These are phyloP conservation scores for Sarcophaga subvicina DNA, from an alignment of 2,888 invertebrate genomes.

Conservation along the genomic window DNA sequence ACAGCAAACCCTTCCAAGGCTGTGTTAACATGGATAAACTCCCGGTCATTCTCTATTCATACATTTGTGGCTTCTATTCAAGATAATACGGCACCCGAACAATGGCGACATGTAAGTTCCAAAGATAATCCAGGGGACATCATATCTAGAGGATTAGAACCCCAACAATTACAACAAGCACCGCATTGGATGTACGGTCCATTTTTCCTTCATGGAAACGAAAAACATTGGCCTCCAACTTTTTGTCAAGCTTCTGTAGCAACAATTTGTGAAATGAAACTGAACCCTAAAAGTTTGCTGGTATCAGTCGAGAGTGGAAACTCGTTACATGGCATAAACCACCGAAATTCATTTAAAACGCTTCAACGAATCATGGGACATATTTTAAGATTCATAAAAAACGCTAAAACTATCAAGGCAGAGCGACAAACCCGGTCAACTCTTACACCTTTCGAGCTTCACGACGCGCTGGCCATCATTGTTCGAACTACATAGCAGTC, in stretches of 20 bases:
- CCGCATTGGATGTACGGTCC: not conserved
- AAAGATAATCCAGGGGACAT: not conserved
- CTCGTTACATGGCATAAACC: no score
- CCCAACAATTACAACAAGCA: not conserved
- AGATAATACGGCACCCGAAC: not conserved
- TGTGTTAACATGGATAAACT: no score
- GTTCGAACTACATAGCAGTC: not conserved
- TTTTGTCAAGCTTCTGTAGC: no score
- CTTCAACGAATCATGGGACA: not conserved
- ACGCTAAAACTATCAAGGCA: no score
- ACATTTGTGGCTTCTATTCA: not conserved
- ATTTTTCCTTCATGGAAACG: constrained; percentile 16
- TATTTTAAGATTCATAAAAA: not conserved
- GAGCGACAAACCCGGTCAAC: no score
- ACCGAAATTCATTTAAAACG: no score
- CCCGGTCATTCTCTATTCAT: no score
- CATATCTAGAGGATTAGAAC: constrained; percentile 4
- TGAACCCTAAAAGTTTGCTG: no score
- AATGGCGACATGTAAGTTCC: not conserved
- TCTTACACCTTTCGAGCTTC: no score
- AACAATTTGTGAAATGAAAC: no score
- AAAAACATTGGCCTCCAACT: no score
- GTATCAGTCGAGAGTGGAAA: not conserved
- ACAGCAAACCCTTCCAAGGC: not conserved
- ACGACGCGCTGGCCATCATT: not conserved